Base-by-base conservation (phyloP, 2,888 invertebrate genomes). In the Linyphia triangularis region DNA sequence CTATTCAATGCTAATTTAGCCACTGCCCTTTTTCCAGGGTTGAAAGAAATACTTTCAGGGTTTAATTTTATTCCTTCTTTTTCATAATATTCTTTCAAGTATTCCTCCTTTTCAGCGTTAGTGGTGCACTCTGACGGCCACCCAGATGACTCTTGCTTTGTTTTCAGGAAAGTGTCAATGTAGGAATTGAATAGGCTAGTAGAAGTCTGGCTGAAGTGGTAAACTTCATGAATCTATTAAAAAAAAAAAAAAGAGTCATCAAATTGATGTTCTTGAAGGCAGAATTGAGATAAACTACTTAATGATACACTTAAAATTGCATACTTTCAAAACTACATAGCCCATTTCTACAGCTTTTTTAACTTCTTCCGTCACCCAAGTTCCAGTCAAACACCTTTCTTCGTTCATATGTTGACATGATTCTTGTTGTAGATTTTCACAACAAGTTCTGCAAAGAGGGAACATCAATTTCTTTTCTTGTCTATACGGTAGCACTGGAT, bases 371-470 rank as follows among this genome's bases (percentile, higher is more conserved):
- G 91, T 90, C 22, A 92, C 91, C 92, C 92, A 93, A 2, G 92
- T 92, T 6, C 93, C 92, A 0, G 43, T 81, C 4, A 92, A 79
- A 5, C 67, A 69, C 67, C 92, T 89, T 10, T 92, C 90, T 24
- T 89, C 89, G 9, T 91, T 89, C 16, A 77, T 89, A 86, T 93
- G 92, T 2, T 22, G 43, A 84, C 93, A 93, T 10, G 19, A 9
- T 2, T 85, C 65, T 59, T 91, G 90, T 61, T 89, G 86, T 61
- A 91, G 57, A 28, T 73, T 89, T 37, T 92, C 91, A 51, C 90
- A 91, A 89, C 92, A 92, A 0, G 90, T 90, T 16, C 91, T 89
- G 90, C 93, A 93, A 4, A 93, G 85, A 1, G 91, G 89, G 90
- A 93, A 93, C 89, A 92, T 91, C 19, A 93, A 84, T 84, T 91